These are phyloP conservation scores for Tupaia chinensis DNA, from an alignment of 2,113 vertebrate species.

Conservation along the genomic window DNA sequence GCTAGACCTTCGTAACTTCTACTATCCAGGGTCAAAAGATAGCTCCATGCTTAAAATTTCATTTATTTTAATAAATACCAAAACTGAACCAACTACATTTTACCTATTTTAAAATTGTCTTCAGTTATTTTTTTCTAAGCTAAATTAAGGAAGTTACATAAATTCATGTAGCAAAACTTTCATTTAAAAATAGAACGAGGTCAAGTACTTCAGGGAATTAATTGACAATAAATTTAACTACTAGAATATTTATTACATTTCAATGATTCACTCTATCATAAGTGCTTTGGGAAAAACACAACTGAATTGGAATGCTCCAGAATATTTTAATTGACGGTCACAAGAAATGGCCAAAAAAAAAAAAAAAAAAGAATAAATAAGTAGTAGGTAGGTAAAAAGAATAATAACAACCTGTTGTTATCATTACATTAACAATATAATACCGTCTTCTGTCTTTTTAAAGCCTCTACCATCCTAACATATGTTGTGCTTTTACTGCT, in stretches of 20 bases:
- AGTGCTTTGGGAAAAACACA: neutral
- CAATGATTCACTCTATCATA: neutral
- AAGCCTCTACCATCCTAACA: neutral
- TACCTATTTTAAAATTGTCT: neutral
- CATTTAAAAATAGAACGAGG: neutral
- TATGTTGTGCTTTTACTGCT: neutral
- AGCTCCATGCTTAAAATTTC: neutral
- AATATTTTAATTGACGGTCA: neutral
- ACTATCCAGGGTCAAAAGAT: neutral
- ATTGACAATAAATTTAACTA: slow-evolving; percentile 11
- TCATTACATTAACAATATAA: neutral
- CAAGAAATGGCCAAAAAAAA: neutral
- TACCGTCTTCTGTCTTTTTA: neutral
- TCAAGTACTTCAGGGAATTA: neutral
- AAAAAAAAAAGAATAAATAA: neutral
- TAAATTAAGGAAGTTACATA: slow-evolving; percentile 6
- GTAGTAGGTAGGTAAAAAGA: neutral
- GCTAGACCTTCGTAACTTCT: too few species aligned
- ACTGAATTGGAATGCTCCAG: neutral
- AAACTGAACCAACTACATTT: neutral
- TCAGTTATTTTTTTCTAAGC: neutral
- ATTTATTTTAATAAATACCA: slow-evolving; percentile 27
- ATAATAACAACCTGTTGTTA: neutral
- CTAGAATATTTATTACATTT: neutral
- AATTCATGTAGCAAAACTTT: neutral